Evolutionary conservation across 2,888 invertebrate species (phyloP), one percentile per base, ranked within the genome.

Genomic region (Pseudanteris insignis): DNA sequence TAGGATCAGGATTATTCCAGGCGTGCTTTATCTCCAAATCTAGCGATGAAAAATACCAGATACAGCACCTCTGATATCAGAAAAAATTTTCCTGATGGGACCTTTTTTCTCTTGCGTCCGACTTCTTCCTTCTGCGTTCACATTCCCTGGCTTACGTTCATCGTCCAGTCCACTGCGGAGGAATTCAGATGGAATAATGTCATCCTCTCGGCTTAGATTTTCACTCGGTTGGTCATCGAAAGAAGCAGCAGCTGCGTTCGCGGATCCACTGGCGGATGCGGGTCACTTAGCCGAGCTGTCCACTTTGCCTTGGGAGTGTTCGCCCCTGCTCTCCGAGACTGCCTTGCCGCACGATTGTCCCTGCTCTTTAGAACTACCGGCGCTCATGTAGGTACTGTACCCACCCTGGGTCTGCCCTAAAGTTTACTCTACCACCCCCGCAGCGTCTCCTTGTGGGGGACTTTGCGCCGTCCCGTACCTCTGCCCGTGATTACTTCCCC

Each of bases 401-500:
- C 70, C 70, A 0, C 64, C 71, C 28, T 69, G 65, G 12, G 58
- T 60, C 13, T 65, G 60, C n/a, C n/a, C n/a, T n/a, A n/a, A n/a
- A n/a, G n/a, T n/a, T n/a, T n/a, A n/a, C n/a, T n/a, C n/a, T 12
- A n/a, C n/a, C 25, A 71, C 43, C 5, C 69, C 64, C 0, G 70
- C 69, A 1, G 72, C 67, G 5, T 63, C 53, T 7, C 71, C 69
- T 37, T 73, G 71, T 7, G 73, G 68, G 2, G 70, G 67, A 43
- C 71, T 67, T 33, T 72, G 55, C 2, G 68, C 70, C 21, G 71
- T 64, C 7, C 72, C 70, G 8, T n/a, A n/a, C n/a, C n/a, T n/a
- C n/a, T n/a, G n/a, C n/a, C n/a, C n/a, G n/a, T n/a, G n/a, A n/a
- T n/a, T n/a, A n/a, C n/a, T n/a, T n/a, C n/a, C n/a, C n/a, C n/a